Evolutionary conservation across 2,888 invertebrate species (phyloP), one percentile per base, ranked within the genome.

Genomic region (Xestia xanthographa): DNA sequence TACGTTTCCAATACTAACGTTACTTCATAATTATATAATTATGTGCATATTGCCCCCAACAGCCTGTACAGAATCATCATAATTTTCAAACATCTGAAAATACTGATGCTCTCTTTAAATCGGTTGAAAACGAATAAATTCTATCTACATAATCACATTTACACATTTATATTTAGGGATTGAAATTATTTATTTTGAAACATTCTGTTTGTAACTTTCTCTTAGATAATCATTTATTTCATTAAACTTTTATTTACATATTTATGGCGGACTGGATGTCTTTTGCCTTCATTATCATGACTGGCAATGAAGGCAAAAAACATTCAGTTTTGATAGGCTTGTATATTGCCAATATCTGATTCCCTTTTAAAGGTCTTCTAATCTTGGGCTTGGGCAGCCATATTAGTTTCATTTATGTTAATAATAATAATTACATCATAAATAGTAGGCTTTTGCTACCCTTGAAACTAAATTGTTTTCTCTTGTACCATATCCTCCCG

Each of bases 91-190:
- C 50, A 20, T 1, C 66, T 82, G 82, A 80, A 87, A 88, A 87
- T 88, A 79, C 71, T 79, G 86, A 80, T 77, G 70, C 41, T 81
- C 69, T 58, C 56, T 22, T 70, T 34, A 69, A 80, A 75, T 82
- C 56, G 69, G 69, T 60, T 78, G 60, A 80, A 71, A 80, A 66
- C 70, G 29, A 73, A 75, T 67, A 63, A 78, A 56, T 84, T 77
- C 84, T 87, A 88, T 88, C 87, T 88, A 92, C 92, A 90, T 87
- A 88, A 92, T 90, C 92, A 92, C 91, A 92, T 91, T 89, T 91
- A 91, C 91, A 90, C 85, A 69, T 87, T 90, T 90, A 90, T 89
- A 91, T 88, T 89, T 91, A 91, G 91, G 92, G 92, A 87, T 89
- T 88, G 81, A 77, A 77, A 75, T 78, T 72, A 62, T 56, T 65